Evolutionary conservation across 2,113 vertebrate genomes (phyloP).

Genomic region (Oryzias curvinotus): DNA sequence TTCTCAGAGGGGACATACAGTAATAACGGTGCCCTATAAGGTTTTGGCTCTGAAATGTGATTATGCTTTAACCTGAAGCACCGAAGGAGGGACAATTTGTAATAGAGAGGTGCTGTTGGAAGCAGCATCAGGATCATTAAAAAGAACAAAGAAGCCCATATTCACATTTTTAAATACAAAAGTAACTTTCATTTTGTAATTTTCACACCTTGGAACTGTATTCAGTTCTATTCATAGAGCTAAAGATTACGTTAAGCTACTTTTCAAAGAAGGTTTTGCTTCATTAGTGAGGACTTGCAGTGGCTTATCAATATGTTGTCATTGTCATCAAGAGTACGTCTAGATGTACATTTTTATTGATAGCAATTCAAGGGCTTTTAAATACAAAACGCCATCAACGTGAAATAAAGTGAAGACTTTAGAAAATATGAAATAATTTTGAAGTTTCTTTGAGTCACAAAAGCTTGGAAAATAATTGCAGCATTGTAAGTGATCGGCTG

Average conservation of each 20-base stretch:
- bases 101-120: not conserved
- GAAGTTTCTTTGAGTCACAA: too few relatives aligned
- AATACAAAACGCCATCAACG: too few relatives aligned
- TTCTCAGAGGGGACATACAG: slow-evolving; percentile 45
- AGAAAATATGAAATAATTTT: too few relatives aligned
- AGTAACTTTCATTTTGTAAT: not conserved
- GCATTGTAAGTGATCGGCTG: too few relatives aligned
- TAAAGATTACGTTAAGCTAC: too few relatives aligned
- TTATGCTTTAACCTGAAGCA: slow-evolving; percentile 37
- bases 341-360: too few relatives aligned
- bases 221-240: not conserved
- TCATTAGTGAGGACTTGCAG: not conserved
- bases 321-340: too few relatives aligned
- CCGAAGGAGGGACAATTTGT: slow-evolving; percentile 5
- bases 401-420: too few relatives aligned
- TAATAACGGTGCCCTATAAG: slow-evolving; percentile 41
- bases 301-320: too few relatives aligned
- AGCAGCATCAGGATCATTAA: not conserved
- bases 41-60: slow-evolving; percentile 48
- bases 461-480: too few relatives aligned
- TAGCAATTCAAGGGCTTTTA: too few relatives aligned
- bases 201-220: not conserved
- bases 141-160: not conserved
- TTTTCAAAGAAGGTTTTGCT: not conserved
- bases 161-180: not conserved